Evolutionary conservation across 2,113 vertebrate genomes (phyloP), one percentile per base, ranked within the genome.

Genomic region (Peromyscus leucopus): DNA sequence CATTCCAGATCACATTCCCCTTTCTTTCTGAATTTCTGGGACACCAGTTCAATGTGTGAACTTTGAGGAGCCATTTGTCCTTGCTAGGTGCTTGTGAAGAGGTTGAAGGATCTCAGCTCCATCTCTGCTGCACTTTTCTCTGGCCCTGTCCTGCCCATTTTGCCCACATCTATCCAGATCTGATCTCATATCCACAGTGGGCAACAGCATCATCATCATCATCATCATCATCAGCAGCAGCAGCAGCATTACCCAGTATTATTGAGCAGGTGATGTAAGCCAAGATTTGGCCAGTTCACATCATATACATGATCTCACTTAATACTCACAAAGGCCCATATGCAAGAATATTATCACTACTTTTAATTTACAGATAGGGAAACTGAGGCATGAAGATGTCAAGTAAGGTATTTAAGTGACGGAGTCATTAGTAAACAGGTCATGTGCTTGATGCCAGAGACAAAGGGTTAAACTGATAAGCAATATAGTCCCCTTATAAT

Each of bases 141-240:
- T 42, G 78, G 36, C 69, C 57, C 12, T 59, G 13, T 57, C 48
- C 86, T 57, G 48, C 21, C 67, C 22, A 39, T 24, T n/a, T n/a
- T 71, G 10, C 31, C 33, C 46, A 36, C 19, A 93, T 19, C 2
- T 91, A 48, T n/a, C 36, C 13, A 4, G 22, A 57, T 3, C 31
- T 89, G 59, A 39, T 72, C 36, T 84, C 28, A 59, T 5, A 26
- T 33, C 9, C 51, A 83, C 36, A 82, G 3, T 5, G 91, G 92
- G 36, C 28, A 5, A 2, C 31, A 17, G 0, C 46, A 31, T 0
- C 36, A 42, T 42, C 42, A 42, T 42, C 42, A 42, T 42, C 42
- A 42, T 42, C 42, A 42, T 42, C 42, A 42, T 3, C 42, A 42
- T 3, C 31, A 17, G 0, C 46, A 31, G 0, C 36, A 69, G 0